Evolutionary conservation across 2,888 invertebrate species (phyloP).

Genomic region (Caenorhabditis auriculariae): DNA sequence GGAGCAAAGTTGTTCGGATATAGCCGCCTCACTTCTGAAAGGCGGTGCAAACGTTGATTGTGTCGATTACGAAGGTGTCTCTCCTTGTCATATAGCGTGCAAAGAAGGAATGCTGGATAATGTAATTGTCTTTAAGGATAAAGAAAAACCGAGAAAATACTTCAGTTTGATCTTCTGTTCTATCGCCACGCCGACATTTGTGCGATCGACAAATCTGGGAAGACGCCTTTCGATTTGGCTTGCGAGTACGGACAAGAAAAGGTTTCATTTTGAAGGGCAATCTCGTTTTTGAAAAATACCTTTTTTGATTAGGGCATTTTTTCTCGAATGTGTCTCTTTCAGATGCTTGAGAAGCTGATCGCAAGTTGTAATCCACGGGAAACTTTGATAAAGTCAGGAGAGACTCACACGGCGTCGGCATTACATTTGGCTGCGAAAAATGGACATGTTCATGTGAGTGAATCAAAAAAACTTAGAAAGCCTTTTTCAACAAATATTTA

Average conservation of each 20-base stretch:
- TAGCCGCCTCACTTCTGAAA: slow-evolving; percentile 26
- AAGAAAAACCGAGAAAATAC: no score
- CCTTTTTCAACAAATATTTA: no score
- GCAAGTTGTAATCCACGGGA: slow-evolving; percentile 10
- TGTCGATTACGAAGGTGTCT: slow-evolving; percentile 32
- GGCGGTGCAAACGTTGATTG: slow-evolving; percentile 34
- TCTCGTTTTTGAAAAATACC: not conserved
- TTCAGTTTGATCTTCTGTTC: slow-evolving; percentile 65
- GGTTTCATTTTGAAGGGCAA: slow-evolving; percentile 29
- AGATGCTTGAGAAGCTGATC: slow-evolving; percentile 35
- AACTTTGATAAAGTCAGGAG: slow-evolving; percentile 10
- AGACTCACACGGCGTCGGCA: slow-evolving; percentile 33
- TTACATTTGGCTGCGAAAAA: slow-evolving; percentile 54
- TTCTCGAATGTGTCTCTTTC: not conserved
- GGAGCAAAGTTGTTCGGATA: slow-evolving; percentile 30
- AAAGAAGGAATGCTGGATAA: slow-evolving; percentile 43
- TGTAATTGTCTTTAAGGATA: slow-evolving; percentile 13
- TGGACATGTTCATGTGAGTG: slow-evolving; percentile 50
- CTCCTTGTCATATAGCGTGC: slow-evolving; percentile 41
- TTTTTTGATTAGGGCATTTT: not conserved
- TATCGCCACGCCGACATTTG: slow-evolving; percentile 66
- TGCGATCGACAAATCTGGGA: slow-evolving; percentile 64
- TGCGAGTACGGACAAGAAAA: slow-evolving; percentile 67
- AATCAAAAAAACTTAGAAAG: no score
- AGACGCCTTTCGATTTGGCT: slow-evolving; percentile 67